phyloP scores from a whole-genome alignment of 2,797 vertebrate species.

The Darevskia mixta region DNA sequence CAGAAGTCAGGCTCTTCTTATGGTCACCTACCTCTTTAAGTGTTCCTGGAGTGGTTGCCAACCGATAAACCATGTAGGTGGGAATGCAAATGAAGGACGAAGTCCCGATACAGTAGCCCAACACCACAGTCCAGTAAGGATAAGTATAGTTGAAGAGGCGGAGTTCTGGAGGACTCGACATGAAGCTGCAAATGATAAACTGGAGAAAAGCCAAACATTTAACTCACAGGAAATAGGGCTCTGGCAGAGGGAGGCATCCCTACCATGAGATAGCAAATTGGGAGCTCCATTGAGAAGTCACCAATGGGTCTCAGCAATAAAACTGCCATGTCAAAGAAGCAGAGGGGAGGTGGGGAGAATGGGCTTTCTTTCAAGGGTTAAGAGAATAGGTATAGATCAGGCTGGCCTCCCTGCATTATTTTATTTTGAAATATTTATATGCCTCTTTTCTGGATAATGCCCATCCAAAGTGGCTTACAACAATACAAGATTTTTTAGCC shows the following conservation, averaged over 20 bases:
- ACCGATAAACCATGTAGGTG: constrained; percentile 89
- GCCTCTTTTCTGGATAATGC: too few relatives aligned
- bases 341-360: too few relatives aligned
- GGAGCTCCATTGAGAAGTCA: neutral
- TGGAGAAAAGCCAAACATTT: constrained; percentile 62
- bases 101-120: constrained; percentile 95
- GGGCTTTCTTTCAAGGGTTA: neutral
- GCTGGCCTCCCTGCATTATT: neutral
- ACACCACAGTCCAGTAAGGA: constrained; percentile 90
- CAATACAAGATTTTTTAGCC: too few relatives aligned
- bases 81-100: constrained; percentile 97
- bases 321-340: neutral
- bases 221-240: neutral
- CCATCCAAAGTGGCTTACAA: too few relatives aligned
- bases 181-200: constrained; percentile 97
- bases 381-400: too few relatives aligned
- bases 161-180: constrained; percentile 90
- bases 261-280: neutral
- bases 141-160: constrained; percentile 91
- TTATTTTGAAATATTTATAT: too few relatives aligned
- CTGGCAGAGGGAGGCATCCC: neutral
- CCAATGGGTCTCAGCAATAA: too few relatives aligned
- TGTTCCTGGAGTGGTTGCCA: constrained; percentile 90
- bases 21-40: constrained; percentile 88
- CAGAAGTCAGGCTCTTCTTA: too few relatives aligned